phyloP scores from a whole-genome alignment of 1,140 invertebrate species.

The Temnothorax longispinosus region DNA sequence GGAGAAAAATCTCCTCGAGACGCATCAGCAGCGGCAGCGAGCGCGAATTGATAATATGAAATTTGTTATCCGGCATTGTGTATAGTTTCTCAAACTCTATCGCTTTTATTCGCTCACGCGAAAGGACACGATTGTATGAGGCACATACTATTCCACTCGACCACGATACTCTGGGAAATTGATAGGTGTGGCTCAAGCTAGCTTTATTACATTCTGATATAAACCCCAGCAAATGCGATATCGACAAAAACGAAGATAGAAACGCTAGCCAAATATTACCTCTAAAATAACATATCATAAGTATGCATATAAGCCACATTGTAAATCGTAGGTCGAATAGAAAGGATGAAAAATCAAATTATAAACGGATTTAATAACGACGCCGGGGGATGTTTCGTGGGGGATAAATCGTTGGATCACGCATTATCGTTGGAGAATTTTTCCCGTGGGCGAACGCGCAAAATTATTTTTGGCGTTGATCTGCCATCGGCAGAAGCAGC shows the following conservation, averaged over 20 bases:
- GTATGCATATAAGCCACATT: background rate
- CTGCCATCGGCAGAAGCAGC: slow-evolving; percentile 19
- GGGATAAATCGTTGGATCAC: background rate
- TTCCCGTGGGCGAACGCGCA: background rate
- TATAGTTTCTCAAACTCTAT: slow-evolving; percentile 12
- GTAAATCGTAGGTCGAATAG: background rate
- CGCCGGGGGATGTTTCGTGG: background rate
- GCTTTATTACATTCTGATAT: slow-evolving; percentile 50
- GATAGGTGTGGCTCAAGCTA: slow-evolving; percentile 14
- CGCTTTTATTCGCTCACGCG: slow-evolving; percentile 4
- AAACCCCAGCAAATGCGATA: slow-evolving; percentile 24
- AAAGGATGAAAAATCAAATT: slow-evolving; percentile 5
- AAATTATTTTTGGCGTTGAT: slow-evolving; percentile 48
- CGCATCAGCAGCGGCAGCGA: slow-evolving; percentile 14
- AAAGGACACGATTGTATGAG: slow-evolving; percentile 17
- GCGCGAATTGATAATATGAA: slow-evolving; percentile 50
- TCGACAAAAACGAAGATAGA: slow-evolving; percentile 24
- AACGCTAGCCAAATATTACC: background rate
- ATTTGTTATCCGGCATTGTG: slow-evolving; percentile 29
- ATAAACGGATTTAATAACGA: slow-evolving; percentile 12
- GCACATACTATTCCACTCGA: slow-evolving; percentile 2
- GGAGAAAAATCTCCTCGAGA: background rate
- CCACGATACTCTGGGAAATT: slow-evolving; percentile 40
- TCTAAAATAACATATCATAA: background rate
- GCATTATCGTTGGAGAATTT: background rate